Evolutionary conservation across 1,140 invertebrate species (phyloP).

Genomic region (Drosophila nigromelanica): DNA sequence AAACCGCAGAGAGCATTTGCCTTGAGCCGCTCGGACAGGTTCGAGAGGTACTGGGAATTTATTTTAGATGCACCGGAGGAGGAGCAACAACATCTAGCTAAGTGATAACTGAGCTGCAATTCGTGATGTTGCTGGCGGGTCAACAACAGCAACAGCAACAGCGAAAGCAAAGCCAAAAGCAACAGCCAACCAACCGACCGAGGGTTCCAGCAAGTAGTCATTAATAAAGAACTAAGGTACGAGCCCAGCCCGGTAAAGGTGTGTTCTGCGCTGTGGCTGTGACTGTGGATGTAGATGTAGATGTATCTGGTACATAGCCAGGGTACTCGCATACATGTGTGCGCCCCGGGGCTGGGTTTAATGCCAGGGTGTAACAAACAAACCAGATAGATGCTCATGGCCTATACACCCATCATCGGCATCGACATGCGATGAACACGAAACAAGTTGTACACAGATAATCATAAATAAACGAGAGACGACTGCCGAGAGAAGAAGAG

Average conservation of each 20-base stretch:
- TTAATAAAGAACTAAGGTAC: slow-evolving; percentile 58
- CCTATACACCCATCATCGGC: slow-evolving; percentile 67
- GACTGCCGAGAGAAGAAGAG: slow-evolving; percentile 9
- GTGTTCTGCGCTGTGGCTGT: slow-evolving; percentile 29
- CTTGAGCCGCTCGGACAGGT: background rate
- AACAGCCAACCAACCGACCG: slow-evolving; percentile 35
- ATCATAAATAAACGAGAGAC: slow-evolving; percentile 78
- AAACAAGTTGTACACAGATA: slow-evolving; percentile 82
- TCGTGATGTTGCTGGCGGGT: slow-evolving; percentile 44
- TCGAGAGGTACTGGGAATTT: slow-evolving; percentile 2
- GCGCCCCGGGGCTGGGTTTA: slow-evolving; percentile 73
- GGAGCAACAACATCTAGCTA: slow-evolving; percentile 41
- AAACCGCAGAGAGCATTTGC: slow-evolving; percentile 6
- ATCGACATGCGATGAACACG: slow-evolving; percentile 79
- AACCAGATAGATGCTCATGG: slow-evolving; percentile 72
- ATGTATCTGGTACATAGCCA: slow-evolving; percentile 5
- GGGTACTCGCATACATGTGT: slow-evolving; percentile 45
- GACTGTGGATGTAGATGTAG: slow-evolving; percentile 8
- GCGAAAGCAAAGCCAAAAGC: background rate
- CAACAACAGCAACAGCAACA: slow-evolving; percentile 32
- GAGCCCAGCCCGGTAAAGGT: slow-evolving; percentile 22
- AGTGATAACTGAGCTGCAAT: slow-evolving; percentile 27
- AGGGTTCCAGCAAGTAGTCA: slow-evolving; percentile 54
- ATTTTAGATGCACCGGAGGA: slow-evolving; percentile 15
- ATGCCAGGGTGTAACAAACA: slow-evolving; percentile 60